Conservation (phyloP, 1,140 invertebrate genomes). For the Paramacrobiotus metropolitanus region DNA sequence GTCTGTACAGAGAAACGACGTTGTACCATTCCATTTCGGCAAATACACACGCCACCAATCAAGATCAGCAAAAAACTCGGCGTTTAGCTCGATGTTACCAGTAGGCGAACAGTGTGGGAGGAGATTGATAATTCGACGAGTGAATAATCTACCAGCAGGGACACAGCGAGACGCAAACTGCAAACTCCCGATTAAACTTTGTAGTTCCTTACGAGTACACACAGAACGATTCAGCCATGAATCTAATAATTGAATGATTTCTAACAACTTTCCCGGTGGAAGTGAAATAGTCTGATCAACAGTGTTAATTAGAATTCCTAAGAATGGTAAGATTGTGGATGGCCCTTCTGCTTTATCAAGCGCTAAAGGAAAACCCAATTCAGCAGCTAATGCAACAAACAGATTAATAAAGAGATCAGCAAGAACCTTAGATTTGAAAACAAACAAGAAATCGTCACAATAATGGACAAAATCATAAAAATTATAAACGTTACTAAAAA, state of each 20-base stretch:
- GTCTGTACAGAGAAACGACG: neutral
- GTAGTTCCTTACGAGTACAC: neutral
- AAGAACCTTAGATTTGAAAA: neutral
- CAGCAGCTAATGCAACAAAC: neutral
- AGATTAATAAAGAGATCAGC: neutral
- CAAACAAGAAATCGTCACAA: neutral
- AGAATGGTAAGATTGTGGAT: neutral
- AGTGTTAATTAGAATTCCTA: neutral
- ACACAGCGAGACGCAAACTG: neutral
- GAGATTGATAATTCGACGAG: neutral
- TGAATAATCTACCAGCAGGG: neutral
- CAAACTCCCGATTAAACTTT: neutral
- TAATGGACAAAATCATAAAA: neutral
- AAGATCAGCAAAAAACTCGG: neutral
- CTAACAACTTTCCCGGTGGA: neutral
- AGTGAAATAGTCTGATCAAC: neutral
- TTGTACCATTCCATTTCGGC: neutral
- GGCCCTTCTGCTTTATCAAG: neutral
- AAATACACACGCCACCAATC: neutral
- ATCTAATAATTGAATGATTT: neutral
- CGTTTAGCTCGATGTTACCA: neutral
- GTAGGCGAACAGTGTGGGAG: neutral
- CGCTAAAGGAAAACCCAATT: neutral
- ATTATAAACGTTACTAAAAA: neutral
- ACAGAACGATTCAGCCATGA: neutral